Percentiles rank a stretch among this genome's conserved stretches.
These are phyloP conservation scores for Acipenser transmontanus DNA, from an alignment of 2,797 vertebrate genomes.

Conservation along the genomic window DNA sequence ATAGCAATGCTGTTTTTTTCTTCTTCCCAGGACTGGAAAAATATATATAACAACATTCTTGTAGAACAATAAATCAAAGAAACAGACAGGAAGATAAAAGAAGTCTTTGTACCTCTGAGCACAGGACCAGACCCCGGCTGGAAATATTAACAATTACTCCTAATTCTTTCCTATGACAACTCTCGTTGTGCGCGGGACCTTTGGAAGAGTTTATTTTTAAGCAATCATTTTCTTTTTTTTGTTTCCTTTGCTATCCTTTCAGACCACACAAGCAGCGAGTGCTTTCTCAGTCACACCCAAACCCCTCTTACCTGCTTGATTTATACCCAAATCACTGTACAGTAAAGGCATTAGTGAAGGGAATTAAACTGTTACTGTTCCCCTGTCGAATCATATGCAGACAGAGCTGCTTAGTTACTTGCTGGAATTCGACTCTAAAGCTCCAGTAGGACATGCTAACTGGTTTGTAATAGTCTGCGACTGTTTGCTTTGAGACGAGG, in stretches of 20 bases:
- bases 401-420: neutral
- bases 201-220: constrained; percentile 1
- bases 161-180: constrained; percentile 6
- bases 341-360: neutral
- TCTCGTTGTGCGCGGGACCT: constrained; percentile 13
- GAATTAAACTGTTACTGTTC: neutral
- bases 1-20: constrained; percentile 26
- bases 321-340: neutral
- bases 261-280: constrained; percentile 22
- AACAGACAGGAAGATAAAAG: constrained; percentile 25
- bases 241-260: constrained; percentile 13
- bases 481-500: too few relatives aligned
- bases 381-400: neutral
- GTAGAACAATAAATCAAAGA: constrained; percentile 29
- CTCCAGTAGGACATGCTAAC: too few relatives aligned
- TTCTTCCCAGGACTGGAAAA: constrained; percentile 29
- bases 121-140: constrained; percentile 20
- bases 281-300: neutral
- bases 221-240: constrained; percentile 25
- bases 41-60: constrained; percentile 23
- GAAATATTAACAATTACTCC: constrained; percentile 25
- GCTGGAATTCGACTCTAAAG: neutral
- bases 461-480: too few relatives aligned
- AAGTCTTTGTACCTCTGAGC: constrained; percentile 21
- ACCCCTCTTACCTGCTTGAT: neutral